Evolutionary conservation across 2,888 invertebrate species (phyloP).

Genomic region (Ochropleura plecta): DNA sequence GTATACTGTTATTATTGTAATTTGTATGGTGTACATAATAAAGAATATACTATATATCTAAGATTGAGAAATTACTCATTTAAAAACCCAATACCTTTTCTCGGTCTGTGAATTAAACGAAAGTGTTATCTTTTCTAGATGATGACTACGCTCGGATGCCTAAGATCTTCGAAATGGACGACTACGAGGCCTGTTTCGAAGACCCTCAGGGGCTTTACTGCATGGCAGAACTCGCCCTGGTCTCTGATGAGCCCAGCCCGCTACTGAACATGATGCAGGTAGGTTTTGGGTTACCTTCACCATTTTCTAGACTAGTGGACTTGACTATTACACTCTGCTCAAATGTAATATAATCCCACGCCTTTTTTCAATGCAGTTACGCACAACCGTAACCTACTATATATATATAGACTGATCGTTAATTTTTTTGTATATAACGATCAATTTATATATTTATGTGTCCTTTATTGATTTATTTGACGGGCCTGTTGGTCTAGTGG

Average conservation of each 20-base stretch:
- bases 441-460: no score
- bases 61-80: no score
- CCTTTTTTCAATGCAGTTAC: neutral
- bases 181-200: slow-evolving; percentile 64
- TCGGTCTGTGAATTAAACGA: no score
- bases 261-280: slow-evolving; percentile 67
- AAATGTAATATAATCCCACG: neutral
- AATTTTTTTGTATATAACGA: no score
- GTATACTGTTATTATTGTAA: no score
- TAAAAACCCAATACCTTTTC: no score
- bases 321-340: neutral
- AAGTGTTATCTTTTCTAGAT: slow-evolving; percentile 4
- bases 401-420: no score
- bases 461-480: no score
- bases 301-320: neutral
- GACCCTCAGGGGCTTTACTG: slow-evolving; percentile 66
- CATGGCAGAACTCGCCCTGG: slow-evolving; percentile 53
- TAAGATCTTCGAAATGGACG: slow-evolving; percentile 63
- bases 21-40: no score
- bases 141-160: slow-evolving; percentile 69
- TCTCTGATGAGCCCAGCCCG: slow-evolving; percentile 63
- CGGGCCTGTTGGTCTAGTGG: no score
- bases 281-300: neutral
- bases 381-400: neutral
- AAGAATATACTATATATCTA: no score